Conservation (phyloP, 2,888 invertebrate species). For the Cryptus viduatorius region DNA sequence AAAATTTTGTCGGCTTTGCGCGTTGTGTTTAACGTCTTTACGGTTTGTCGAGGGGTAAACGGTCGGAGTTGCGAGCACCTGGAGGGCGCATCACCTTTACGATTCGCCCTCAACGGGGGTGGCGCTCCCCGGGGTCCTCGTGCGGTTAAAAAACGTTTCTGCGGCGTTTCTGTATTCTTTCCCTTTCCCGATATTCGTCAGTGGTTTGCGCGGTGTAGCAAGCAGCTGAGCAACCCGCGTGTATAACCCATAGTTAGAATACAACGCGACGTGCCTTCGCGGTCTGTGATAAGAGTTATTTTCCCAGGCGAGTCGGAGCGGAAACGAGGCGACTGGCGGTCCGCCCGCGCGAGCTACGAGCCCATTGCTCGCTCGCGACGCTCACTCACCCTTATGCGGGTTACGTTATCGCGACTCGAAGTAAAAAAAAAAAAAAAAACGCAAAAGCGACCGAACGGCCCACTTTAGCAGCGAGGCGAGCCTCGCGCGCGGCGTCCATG, state of each 20-base stretch:
- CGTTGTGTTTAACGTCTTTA: background rate
- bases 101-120: slow-evolving; percentile 1
- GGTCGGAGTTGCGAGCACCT: slow-evolving; percentile 31
- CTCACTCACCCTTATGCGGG: slow-evolving; percentile 76
- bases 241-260: slow-evolving; percentile 16
- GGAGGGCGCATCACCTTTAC: slow-evolving; percentile 4
- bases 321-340: slow-evolving; percentile 60
- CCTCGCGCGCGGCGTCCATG: slow-evolving; percentile 56
- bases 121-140: slow-evolving; percentile 12
- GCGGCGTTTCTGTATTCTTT: slow-evolving; percentile 24
- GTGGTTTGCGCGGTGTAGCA: slow-evolving; percentile 64
- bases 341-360: slow-evolving; percentile 45
- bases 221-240: slow-evolving; percentile 78
- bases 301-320: slow-evolving; percentile 75
- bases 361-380: slow-evolving; percentile 54
- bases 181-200: slow-evolving; percentile 6
- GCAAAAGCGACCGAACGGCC: slow-evolving; percentile 69
- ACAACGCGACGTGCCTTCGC: slow-evolving; percentile 56
- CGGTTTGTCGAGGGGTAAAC: background rate
- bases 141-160: slow-evolving; percentile 24
- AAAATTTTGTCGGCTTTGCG: background rate
- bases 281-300: slow-evolving; percentile 77
- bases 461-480: slow-evolving; percentile 70
- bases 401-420: slow-evolving; percentile 74
- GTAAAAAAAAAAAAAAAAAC: slow-evolving; percentile 56